A percentile compares a stretch with the other conserved stretches of the same genome.
Conservation (phyloP, 2,797 vertebrate genomes). For the Bradypodion ventrale region DNA sequence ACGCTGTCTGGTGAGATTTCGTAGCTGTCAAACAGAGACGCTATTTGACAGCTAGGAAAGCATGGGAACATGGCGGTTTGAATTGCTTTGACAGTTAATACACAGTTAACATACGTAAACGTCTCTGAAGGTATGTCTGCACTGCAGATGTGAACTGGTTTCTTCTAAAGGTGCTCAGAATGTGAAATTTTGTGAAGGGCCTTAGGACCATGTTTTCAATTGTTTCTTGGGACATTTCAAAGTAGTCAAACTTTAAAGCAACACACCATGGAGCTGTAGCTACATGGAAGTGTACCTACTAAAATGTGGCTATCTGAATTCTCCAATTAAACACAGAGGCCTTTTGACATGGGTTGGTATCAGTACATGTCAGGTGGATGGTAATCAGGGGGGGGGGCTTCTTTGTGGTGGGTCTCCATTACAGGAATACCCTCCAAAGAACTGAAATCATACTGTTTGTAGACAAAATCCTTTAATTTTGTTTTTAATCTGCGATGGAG, state of each 20-base stretch:
- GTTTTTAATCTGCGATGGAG: background rate
- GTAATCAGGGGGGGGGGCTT: background rate
- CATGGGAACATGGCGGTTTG: no score
- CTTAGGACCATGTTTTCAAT: background rate
- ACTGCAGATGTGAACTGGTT: background rate
- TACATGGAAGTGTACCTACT: background rate
- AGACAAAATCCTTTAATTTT: background rate
- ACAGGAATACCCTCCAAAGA: background rate
- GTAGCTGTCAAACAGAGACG: no score
- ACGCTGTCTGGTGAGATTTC: no score
- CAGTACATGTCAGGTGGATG: background rate
- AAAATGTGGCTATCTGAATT: background rate
- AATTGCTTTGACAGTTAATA: no score
- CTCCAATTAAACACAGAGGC: background rate
- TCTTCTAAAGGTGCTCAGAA: background rate
- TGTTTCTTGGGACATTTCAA: background rate
- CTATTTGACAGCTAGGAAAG: no score
- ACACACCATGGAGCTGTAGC: background rate
- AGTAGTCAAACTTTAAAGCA: background rate
- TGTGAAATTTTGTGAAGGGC: background rate
- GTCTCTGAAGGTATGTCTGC: background rate
- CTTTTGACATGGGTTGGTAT: background rate
- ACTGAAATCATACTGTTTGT: background rate
- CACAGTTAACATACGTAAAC: no score
- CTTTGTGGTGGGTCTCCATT: background rate